Evolutionary conservation across 2,888 invertebrate species (phyloP).

Genomic region (Hoplodrina ambigua): DNA sequence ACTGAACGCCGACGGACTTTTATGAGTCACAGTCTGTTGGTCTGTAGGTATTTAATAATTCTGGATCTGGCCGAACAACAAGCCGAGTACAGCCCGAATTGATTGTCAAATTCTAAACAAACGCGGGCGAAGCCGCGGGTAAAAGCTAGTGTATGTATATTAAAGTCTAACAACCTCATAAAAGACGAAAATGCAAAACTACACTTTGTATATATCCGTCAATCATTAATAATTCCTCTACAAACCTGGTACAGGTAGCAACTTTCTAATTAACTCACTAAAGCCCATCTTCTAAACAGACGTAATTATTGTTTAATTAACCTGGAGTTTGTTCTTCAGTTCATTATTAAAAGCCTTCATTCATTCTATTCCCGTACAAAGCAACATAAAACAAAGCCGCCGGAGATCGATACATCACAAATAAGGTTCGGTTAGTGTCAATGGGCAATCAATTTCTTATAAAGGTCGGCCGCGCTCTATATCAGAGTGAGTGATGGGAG

Average conservation of each 20-base stretch:
- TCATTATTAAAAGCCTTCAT: not conserved
- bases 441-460: conserved; percentile 43
- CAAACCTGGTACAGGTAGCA: not conserved
- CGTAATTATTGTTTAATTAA: not conserved
- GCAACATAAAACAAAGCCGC: conserved; percentile 4
- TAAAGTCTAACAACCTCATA: too few relatives aligned
- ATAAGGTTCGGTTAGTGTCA: conserved; percentile 46
- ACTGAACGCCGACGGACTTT: too few relatives aligned
- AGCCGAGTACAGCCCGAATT: too few relatives aligned
- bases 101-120: too few relatives aligned
- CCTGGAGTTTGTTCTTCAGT: not conserved
- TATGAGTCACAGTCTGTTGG: too few relatives aligned
- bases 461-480: conserved; percentile 42
- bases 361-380: not conserved
- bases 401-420: conserved; percentile 33
- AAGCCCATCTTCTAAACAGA: not conserved
- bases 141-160: too few relatives aligned
- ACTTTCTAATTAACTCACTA: not conserved
- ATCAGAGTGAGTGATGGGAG: conserved; percentile 49
- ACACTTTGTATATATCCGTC: too few relatives aligned
- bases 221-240: not conserved
- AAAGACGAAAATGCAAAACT: too few relatives aligned
- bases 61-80: too few relatives aligned
- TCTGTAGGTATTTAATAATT: too few relatives aligned
- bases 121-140: too few relatives aligned